Evolutionary conservation across 2,797 vertebrate genomes (phyloP).

Genomic region (Crocidura indochinensis): DNA sequence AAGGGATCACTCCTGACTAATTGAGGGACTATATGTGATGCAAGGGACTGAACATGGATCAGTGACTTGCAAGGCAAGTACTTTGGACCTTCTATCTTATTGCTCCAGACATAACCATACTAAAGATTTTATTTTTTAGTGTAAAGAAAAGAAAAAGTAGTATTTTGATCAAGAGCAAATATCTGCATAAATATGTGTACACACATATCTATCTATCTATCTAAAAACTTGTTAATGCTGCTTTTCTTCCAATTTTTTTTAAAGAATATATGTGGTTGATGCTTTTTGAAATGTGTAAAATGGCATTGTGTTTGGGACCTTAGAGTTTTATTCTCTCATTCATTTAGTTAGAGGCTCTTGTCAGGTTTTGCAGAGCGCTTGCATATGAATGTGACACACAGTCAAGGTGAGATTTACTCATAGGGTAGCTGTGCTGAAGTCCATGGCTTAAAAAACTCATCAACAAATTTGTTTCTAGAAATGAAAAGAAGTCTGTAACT

Average conservation of each 20-base stretch:
- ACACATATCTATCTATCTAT: background rate
- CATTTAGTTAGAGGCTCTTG: background rate
- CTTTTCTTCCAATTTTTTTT: background rate
- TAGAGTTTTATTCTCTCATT: background rate
- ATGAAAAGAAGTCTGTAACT: background rate
- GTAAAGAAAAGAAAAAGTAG: background rate
- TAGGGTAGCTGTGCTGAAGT: background rate
- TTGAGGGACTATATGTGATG: too few species aligned
- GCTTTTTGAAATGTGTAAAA: background rate
- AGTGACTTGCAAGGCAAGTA: too few species aligned
- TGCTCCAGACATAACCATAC: too few species aligned
- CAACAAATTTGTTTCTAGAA: background rate
- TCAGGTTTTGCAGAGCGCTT: background rate
- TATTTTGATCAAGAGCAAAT: constrained; percentile 11
- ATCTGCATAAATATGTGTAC: constrained; percentile 2
- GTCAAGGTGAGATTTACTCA: background rate
- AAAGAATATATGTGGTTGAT: background rate
- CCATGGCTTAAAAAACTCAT: background rate
- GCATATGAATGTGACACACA: background rate
- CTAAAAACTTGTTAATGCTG: background rate
- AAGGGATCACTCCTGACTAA: too few species aligned
- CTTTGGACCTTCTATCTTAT: too few species aligned
- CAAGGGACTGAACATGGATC: too few species aligned
- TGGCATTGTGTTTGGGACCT: background rate
- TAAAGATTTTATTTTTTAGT: background rate